Conservation (phyloP, 2,113 vertebrate species). For the Perognathus longimembris region DNA sequence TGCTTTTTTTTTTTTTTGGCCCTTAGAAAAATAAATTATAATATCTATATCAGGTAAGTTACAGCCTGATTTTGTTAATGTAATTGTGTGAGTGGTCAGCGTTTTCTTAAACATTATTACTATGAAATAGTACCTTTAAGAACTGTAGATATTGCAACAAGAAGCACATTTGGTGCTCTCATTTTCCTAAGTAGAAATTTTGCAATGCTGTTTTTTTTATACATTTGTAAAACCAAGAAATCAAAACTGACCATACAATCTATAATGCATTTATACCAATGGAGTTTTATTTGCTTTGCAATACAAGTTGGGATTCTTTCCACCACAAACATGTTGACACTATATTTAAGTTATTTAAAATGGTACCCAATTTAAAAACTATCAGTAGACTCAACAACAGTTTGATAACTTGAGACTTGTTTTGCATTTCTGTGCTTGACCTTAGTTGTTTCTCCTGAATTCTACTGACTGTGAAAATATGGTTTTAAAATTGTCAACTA, state of each 20-base stretch:
- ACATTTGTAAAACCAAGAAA: constrained; percentile 28
- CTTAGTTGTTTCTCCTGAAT: neutral
- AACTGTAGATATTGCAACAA: constrained; percentile 54
- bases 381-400: neutral
- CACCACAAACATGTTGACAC: constrained; percentile 23
- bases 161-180: constrained; percentile 36
- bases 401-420: neutral
- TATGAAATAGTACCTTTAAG: constrained; percentile 57
- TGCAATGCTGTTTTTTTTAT: constrained; percentile 36
- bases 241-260: neutral
- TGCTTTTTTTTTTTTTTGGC: neutral
- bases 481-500: neutral
- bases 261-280: neutral
- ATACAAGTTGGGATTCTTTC: constrained; percentile 18
- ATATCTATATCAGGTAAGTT: neutral
- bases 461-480: neutral
- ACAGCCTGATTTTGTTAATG: neutral
- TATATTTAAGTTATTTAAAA: neutral
- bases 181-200: constrained; percentile 23
- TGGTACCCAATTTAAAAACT: neutral
- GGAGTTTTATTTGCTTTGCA: constrained; percentile 65
- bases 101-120: constrained; percentile 59
- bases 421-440: neutral
- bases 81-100: constrained; percentile 23
- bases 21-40: neutral